A percentile compares a stretch with the other conserved stretches of the same genome.
phyloP scores from a whole-genome alignment of 2,888 invertebrate species.

The Acleris emargana region DNA sequence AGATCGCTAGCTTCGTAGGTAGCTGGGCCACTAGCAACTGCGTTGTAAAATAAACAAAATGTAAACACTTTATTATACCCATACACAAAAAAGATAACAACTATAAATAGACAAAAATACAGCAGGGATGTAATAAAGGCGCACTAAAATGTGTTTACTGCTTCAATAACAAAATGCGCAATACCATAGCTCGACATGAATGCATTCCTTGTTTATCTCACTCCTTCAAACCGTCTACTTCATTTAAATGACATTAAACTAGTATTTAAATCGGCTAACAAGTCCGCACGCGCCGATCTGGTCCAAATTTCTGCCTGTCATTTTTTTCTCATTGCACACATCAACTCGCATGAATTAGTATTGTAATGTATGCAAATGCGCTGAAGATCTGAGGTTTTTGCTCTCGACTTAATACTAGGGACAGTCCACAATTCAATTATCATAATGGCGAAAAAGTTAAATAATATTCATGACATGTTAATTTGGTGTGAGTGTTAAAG shows the following conservation, averaged over 20 bases:
- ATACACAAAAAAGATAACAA: too few species aligned
- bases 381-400: constrained; percentile 69
- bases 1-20: too few species aligned
- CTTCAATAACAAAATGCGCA: too few species aligned
- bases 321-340: constrained; percentile 52
- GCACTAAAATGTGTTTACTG: too few species aligned
- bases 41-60: too few species aligned
- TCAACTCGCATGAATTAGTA: constrained; percentile 61
- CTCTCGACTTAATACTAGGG: constrained; percentile 72
- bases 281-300: constrained; percentile 44
- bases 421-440: constrained; percentile 60
- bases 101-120: too few species aligned
- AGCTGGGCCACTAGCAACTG: too few species aligned
- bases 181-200: background rate
- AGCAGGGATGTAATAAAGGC: too few species aligned
- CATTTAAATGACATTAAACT: constrained; percentile 24
- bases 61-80: too few species aligned
- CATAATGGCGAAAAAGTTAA: constrained; percentile 76
- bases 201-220: constrained; percentile 7
- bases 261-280: constrained; percentile 33
- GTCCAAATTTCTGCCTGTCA: constrained; percentile 55
- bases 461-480: constrained; percentile 81
- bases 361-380: constrained; percentile 75
- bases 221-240: constrained; percentile 8
- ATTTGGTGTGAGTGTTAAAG: constrained; percentile 72